phyloP scores from a whole-genome alignment of 2,888 invertebrate genomes.

The Xanthorhoe designata region DNA sequence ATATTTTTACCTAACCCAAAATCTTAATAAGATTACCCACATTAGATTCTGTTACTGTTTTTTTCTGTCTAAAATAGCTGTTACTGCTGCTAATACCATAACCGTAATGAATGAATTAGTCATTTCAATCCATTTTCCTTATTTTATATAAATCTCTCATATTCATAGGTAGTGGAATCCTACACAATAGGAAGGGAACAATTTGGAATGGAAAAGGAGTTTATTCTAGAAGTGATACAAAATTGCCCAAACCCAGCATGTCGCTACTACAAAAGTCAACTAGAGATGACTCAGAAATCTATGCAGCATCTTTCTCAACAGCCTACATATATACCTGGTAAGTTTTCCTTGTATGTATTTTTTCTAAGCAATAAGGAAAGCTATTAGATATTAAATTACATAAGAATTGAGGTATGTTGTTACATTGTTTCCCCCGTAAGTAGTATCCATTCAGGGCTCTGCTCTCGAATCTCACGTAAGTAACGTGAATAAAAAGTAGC shows the following conservation, averaged over 20 bases:
- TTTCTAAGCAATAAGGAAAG: background rate
- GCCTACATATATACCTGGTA: slow-evolving; percentile 83
- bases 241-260: slow-evolving; percentile 95
- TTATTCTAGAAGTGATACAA: slow-evolving; percentile 94
- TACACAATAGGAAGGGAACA: slow-evolving; percentile 93
- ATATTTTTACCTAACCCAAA: too few species aligned
- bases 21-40: too few species aligned
- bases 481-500: too few species aligned
- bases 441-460: too few species aligned
- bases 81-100: too few species aligned
- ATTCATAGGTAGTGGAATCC: slow-evolving; percentile 90
- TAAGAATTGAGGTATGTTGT: too few species aligned
- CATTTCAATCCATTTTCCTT: background rate
- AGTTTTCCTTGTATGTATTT: slow-evolving; percentile 23
- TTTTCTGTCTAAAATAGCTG: too few species aligned
- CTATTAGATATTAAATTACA: background rate
- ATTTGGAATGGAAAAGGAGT: slow-evolving; percentile 96
- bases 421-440: too few species aligned
- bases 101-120: background rate
- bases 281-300: slow-evolving; percentile 90
- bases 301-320: slow-evolving; percentile 88
- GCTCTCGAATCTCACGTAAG: too few species aligned
- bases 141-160: slow-evolving; percentile 9
- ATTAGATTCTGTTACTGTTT: too few species aligned
- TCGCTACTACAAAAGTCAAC: slow-evolving; percentile 93